Base-by-base conservation (phyloP, 2,113 vertebrate genomes). In the Hippocampus comes region DNA sequence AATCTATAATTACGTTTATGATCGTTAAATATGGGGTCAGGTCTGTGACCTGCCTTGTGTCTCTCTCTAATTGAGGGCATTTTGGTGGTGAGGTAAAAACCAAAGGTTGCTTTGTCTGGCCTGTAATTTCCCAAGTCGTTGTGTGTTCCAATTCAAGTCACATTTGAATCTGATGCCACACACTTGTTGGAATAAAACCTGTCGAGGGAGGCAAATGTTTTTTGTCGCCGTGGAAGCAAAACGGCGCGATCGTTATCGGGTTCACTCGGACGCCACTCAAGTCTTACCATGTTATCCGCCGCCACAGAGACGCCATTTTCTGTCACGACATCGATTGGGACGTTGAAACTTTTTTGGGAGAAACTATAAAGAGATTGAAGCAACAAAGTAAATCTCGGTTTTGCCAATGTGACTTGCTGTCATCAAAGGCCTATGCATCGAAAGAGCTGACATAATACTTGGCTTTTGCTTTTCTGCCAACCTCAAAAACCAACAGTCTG, bases 21-120 rank as follows among this genome's bases (percentile, higher is more conserved):
- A 72, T 83, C 87, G 86, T 91, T 86, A 87, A 90, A 90, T 88
- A 73, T 81, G 66, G 83, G 80, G 86, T 90, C 88, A 82, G 81
- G 83, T 84, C 72, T 86, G 66, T 46, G 61, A 82, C 87, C 85
- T 57, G 86, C 87, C 76, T 87, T 87, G 82, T 38, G 34, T 38
- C 5, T 88, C 80, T 85, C 85, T 89, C 77, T 88, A 87, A 88
- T 88, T 86, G 85, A 86, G 82, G 79, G 79, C 82, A 79, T 88
- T 81, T 86, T 68, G 71, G 82, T 76, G 84, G 81, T 82, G 79
- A 78, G 80, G 75, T 87, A 84, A 87, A 86, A 75, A 80, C 82
- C 74, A 86, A 77, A 73, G 79, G 78, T 81, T 56, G 53, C 34
- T 61, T 34, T 17, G 59, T 61, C 59, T 61, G 23, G 43, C 43